A percentile compares a stretch with the other conserved stretches of the same genome.
phyloP scores from a whole-genome alignment of 2,113 vertebrate species.

The Anguilla japonica region DNA sequence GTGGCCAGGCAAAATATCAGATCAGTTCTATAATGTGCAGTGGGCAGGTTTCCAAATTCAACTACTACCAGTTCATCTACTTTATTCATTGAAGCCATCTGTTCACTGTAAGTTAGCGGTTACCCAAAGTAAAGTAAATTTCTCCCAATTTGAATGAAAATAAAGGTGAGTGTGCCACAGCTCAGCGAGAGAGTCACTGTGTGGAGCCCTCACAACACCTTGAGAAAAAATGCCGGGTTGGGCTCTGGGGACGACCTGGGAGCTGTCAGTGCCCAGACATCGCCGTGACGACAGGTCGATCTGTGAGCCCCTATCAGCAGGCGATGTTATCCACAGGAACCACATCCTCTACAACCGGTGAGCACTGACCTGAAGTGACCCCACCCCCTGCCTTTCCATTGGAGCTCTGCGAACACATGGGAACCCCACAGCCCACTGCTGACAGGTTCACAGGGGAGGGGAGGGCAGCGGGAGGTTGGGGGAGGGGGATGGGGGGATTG shows the following conservation, averaged over 20 bases:
- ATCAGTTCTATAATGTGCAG: too few relatives aligned
- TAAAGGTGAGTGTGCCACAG: constrained; percentile 35
- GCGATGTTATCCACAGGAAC: constrained; percentile 41
- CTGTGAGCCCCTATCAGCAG: constrained; percentile 60
- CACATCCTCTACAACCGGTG: constrained; percentile 59
- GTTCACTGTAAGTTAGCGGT: not conserved
- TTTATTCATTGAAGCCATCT: too few relatives aligned
- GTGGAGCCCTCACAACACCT: constrained; percentile 36
- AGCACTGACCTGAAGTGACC: constrained; percentile 58
- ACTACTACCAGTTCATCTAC: too few relatives aligned
- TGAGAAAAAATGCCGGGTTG: not conserved
- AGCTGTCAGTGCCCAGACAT: constrained; percentile 27
- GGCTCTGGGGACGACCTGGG: not conserved
- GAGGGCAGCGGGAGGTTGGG: not conserved
- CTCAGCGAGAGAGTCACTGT: constrained; percentile 10
- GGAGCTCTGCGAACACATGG: constrained; percentile 49
- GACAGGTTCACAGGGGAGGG: constrained; percentile 30
- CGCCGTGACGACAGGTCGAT: constrained; percentile 60
- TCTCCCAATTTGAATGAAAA: constrained; percentile 61
- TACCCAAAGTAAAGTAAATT: constrained; percentile 65
- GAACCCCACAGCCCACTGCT: constrained; percentile 36
- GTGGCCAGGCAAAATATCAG: too few relatives aligned
- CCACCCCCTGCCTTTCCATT: constrained; percentile 39
- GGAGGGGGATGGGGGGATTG: constrained; percentile 21
- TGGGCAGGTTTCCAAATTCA: too few relatives aligned